Base-by-base conservation (phyloP, 2,113 vertebrate species). In the Neolamprologus cancellatus region DNA sequence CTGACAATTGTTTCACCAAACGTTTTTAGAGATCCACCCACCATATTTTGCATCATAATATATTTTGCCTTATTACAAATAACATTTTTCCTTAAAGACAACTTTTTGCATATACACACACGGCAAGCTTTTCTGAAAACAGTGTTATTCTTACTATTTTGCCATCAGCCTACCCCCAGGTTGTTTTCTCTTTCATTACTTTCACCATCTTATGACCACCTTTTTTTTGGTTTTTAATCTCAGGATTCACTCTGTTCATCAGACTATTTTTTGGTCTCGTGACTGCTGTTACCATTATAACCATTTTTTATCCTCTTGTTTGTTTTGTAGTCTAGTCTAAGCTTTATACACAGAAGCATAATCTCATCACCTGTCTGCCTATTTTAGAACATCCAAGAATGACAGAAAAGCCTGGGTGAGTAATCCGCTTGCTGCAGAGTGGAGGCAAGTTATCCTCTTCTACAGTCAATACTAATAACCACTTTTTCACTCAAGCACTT, bases 161-260 rank as follows among this genome's bases (percentile, higher is more conserved):
- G 30, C 10, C 4, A 30, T 18, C n/a, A 15, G 6, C 14, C 44
- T 25, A 69, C n/a, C 13, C 2, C 3, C 64, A 44, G 12, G 36
- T 14, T 69, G 17, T 36, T 23, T 36, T 13, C 10, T 53, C 39
- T 79, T 79, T 30, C 11, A 69, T 20, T 20, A 78, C 34, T 32
- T 59, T 59, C 28, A 59, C 57, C 25, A 59, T 32, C 2, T 36
- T n/a, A 23, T 20, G 14, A 48, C n/a, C 2, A 54, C 7, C 8
- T 14, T 7, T 50, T 2, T 30, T 4, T 0, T 8, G 15, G 8
- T 0, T 15, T 81, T 32, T 78, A 8, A 30, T 52, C 10, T 74
- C 34, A 34, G 10, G 10, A 54, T 30, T 7, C 8, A 17, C 36
- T 64, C 59, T 18, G 5, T 61, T 80, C 15, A 34, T 25, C 5